Evolutionary conservation across 2,797 vertebrate genomes (phyloP), one percentile per base, ranked within the genome.

Genomic region (Sebastes wilsoni): DNA sequence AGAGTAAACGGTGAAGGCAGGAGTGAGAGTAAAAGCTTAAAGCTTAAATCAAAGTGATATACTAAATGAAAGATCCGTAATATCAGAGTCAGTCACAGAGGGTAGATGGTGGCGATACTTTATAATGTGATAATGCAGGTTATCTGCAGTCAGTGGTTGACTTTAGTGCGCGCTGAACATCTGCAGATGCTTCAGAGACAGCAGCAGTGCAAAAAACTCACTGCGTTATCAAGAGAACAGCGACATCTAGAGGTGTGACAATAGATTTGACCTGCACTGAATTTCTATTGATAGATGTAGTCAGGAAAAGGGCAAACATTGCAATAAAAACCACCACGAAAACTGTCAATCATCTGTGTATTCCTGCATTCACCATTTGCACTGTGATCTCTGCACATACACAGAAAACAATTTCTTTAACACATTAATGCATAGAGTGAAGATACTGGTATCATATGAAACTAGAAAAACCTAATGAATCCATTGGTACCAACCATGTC

Each of bases 221-320:
- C 20, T 25, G 27, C 14, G 54, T 42, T 7, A 58, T 28, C n/a
- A 71, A 8, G 55, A 75, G 46, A 74, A 88, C 74, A 85, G 85
- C 13, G 90, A 87, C 93, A 92, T 86, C 93, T 91, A 90, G 73
- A 75, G 93, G 83, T 0, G 1, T 0, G 27, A 64, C 6, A 2
- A 2, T 0, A 25, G 27, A 67, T n/a, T 10, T 52, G 49, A 52
- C 8, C 14, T 42, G 38, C 38, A 42, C 38, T 42, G 38, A 42
- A 16, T 16, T 38, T 38, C 0, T 38, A 14, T 0, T 38, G 36
- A 38, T 38, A 38, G 36, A 38, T 38, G 36, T 38, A 6, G 36
- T 38, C 36, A 38, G 36, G 36, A 38, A 38, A 38, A 38, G 13
- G 36, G 36, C 36, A 38, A 14, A 38, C 13, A 3, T 14, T 38